These are phyloP conservation scores for Aleiodes testaceus DNA, from an alignment of 2,888 invertebrate genomes.

Conservation along the genomic window DNA sequence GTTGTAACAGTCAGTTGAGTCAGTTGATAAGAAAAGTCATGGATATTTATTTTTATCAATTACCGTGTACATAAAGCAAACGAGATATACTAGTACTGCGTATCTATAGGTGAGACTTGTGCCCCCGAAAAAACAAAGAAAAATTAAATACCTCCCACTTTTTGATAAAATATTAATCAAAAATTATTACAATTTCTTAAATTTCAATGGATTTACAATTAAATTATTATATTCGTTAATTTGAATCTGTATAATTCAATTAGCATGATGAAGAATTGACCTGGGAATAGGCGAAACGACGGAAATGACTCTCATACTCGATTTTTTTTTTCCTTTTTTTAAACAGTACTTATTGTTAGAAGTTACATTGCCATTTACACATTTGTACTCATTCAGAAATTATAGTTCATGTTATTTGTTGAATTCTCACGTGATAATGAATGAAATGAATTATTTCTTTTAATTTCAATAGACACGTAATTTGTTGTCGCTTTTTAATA, in stretches of 20 bases:
- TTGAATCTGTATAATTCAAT: too few species aligned
- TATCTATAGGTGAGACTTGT: slow-evolving; percentile 42
- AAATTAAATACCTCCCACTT: slow-evolving; percentile 17
- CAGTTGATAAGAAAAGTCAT: background rate
- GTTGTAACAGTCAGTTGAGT: too few species aligned
- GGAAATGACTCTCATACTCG: slow-evolving; percentile 10
- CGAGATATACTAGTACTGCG: slow-evolving; percentile 32
- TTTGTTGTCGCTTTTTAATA: too few species aligned
- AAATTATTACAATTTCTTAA: background rate
- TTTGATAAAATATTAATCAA: slow-evolving; percentile 35
- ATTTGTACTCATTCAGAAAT: slow-evolving; percentile 10
- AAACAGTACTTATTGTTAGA: background rate
- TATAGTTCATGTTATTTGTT: too few species aligned
- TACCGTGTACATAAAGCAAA: slow-evolving; percentile 10
- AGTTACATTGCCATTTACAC: slow-evolving; percentile 15
- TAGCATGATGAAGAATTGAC: slow-evolving; percentile 5
- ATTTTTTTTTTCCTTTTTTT: background rate
- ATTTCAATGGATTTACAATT: background rate
- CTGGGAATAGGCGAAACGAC: background rate
- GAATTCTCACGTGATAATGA: too few species aligned
- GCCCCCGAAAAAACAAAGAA: slow-evolving; percentile 41
- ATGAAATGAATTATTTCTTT: too few species aligned
- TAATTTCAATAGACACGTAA: too few species aligned
- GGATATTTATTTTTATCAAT: slow-evolving; percentile 25
- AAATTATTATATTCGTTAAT: background rate